phyloP scores from a whole-genome alignment of 1,140 invertebrate genomes.

The Tetragnatha versicolor region DNA sequence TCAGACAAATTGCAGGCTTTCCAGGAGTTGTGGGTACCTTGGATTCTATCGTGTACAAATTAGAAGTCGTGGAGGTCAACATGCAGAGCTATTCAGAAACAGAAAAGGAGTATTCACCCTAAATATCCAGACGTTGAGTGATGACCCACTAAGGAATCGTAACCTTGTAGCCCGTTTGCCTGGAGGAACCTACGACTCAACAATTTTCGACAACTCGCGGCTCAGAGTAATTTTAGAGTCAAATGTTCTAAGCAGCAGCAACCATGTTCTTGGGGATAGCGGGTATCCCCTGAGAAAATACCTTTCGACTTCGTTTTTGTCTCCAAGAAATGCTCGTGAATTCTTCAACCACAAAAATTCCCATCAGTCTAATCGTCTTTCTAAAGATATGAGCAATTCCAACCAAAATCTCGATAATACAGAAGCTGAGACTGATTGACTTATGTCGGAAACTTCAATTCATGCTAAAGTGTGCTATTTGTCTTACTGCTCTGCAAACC shows the following conservation, averaged over 20 bases:
- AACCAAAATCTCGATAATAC: no score
- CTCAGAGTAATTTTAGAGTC: no score
- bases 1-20: no score
- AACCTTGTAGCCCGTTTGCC: not conserved
- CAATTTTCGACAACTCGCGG: not conserved
- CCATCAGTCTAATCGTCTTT: no score
- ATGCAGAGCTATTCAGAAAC: not conserved
- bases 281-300: not conserved
- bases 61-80: not conserved
- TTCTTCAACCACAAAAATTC: no score
- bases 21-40: not conserved
- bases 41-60: not conserved
- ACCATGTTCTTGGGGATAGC: not conserved
- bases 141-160: not conserved
- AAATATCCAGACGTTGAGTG: not conserved
- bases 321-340: not conserved
- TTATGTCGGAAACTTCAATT: no score
- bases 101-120: not conserved
- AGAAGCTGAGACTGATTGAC: no score
- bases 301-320: not conserved
- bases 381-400: no score
- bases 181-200: not conserved
- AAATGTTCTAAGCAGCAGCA: not conserved
- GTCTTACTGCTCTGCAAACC: no score
- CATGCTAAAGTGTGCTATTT: no score